Evolutionary conservation across 2,113 vertebrate genomes (phyloP).

Genomic region (Scortum barcoo): DNA sequence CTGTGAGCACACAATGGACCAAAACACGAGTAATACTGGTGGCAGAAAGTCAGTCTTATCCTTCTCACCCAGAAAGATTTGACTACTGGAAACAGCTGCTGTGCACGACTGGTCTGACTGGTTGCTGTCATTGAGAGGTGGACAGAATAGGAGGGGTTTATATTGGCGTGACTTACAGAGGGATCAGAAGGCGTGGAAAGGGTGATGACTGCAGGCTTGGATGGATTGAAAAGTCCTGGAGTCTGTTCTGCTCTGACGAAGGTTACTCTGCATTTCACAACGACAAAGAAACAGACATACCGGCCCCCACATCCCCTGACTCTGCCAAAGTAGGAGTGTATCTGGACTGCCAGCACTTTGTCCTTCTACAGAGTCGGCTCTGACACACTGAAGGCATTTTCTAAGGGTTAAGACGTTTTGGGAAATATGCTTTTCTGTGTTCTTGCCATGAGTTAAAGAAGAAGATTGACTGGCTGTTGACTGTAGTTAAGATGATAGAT

Average conservation of each 20-base stretch:
- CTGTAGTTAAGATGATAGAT: no score
- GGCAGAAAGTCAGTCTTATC: background rate
- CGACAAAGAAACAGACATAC: no score
- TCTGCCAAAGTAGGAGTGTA: background rate
- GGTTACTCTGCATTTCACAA: no score
- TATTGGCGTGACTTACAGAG: constrained; percentile 1
- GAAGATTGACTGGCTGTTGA: no score
- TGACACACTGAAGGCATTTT: no score
- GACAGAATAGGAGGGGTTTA: background rate
- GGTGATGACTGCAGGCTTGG: background rate
- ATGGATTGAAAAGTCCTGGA: background rate
- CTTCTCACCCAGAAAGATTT: background rate
- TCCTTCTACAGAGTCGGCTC: constrained; percentile 2
- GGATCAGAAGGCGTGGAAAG: background rate
- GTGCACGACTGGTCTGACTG: background rate
- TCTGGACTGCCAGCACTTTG: constrained; percentile 22
- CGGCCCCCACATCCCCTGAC: no score
- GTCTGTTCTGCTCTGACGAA: background rate
- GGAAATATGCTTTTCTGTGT: no score
- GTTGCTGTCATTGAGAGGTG: background rate
- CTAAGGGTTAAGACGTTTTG: no score
- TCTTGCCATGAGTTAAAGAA: no score
- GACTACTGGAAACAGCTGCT: background rate
- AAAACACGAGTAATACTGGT: no score
- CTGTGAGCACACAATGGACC: no score